Evolutionary conservation across 2,888 invertebrate species (phyloP).

Genomic region (Pseudococcus jackbeardsleyi): DNA sequence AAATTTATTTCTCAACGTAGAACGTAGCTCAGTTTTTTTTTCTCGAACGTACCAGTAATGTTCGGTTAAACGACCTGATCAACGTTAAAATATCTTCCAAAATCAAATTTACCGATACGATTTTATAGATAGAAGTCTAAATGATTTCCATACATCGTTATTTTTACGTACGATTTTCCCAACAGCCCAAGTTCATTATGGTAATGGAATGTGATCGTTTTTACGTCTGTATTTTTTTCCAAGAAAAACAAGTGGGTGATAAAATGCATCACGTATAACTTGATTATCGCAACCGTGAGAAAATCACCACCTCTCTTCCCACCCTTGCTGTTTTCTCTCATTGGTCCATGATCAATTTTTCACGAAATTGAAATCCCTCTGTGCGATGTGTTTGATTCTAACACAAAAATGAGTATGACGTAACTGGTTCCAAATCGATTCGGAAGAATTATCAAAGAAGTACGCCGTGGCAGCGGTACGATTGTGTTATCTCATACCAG

Average conservation of each 20-base stretch:
- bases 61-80: not conserved
- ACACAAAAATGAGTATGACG: slow-evolving; percentile 24
- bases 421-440: slow-evolving; percentile 30
- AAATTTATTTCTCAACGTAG: not conserved
- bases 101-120: not conserved
- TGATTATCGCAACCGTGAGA: not conserved
- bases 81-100: not conserved
- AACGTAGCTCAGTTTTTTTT: not conserved
- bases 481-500: slow-evolving; percentile 48
- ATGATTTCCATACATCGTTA: not conserved
- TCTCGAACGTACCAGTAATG: not conserved
- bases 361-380: not conserved
- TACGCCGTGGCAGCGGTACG: slow-evolving; percentile 3
- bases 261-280: not conserved
- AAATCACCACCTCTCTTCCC: not conserved
- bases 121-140: too few relatives aligned
- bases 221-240: not conserved
- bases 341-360: not conserved
- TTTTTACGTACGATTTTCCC: not conserved
- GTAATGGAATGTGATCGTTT: not conserved
- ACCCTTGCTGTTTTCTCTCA: not conserved
- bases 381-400: too few relatives aligned
- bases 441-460: slow-evolving; percentile 51
- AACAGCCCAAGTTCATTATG: not conserved
- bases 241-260: not conserved